Conservation (phyloP, 1,140 invertebrate genomes). For the Drosophila ogumai region DNA sequence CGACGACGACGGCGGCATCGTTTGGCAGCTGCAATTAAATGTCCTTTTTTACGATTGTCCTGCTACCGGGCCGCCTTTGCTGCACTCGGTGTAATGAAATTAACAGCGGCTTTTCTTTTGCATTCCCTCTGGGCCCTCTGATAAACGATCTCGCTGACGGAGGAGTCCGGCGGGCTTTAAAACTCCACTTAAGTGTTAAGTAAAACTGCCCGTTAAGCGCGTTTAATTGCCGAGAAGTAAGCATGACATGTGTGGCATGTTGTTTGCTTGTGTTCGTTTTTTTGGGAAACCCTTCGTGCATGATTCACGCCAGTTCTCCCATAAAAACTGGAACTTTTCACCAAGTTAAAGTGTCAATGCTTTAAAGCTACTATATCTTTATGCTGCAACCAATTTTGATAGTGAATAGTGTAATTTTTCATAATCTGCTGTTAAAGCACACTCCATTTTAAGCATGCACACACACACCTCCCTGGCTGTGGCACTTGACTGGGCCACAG, state of each 20-base stretch:
- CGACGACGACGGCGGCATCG: constrained; percentile 54
- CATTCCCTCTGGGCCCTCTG: constrained; percentile 18
- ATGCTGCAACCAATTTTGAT: background rate
- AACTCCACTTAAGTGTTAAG: constrained; percentile 75
- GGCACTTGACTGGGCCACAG: constrained; percentile 54
- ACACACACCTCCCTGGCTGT: background rate
- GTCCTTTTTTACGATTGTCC: constrained; percentile 76
- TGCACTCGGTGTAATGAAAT: constrained; percentile 73
- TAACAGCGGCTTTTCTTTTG: constrained; percentile 53
- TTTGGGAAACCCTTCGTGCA: constrained; percentile 12
- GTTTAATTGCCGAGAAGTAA: constrained; percentile 69
- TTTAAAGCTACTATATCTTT: too few relatives aligned
- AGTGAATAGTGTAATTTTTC: background rate
- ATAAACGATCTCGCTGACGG: constrained; percentile 62
- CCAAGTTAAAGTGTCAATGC: background rate
- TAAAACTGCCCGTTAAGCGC: constrained; percentile 57
- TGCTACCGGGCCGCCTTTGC: constrained; percentile 50
- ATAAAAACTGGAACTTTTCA: background rate
- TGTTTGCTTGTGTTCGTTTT: too few relatives aligned
- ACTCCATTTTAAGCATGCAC: background rate
- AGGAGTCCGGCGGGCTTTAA: constrained; percentile 48
- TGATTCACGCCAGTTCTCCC: constrained; percentile 32
- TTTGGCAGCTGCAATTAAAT: constrained; percentile 74
- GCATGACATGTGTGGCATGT: background rate
- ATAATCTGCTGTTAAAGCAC: background rate